These are phyloP conservation scores for Parazoanthus atlanticus DNA, from an alignment of 92 coral and sea anemone genomes.

Conservation along the genomic window DNA sequence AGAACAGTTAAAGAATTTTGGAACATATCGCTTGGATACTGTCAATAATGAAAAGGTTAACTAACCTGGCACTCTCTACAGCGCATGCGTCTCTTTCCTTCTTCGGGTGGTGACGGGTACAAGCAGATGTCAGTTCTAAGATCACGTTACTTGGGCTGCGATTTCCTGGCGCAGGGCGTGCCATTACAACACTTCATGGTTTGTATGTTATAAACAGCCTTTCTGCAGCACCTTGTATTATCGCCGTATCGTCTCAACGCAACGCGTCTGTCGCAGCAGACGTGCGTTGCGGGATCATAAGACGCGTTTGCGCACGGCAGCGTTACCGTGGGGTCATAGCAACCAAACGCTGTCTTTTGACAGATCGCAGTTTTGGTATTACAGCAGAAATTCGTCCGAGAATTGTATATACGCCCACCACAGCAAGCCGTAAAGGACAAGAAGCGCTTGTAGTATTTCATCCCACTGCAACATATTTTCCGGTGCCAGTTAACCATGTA, in stretches of 20 bases:
- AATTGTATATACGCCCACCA: background rate
- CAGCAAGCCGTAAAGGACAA: background rate
- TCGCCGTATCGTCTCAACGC: conserved; percentile 5
- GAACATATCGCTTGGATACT: background rate
- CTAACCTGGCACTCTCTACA: conserved; percentile 26
- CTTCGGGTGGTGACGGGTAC: conserved; percentile 26
- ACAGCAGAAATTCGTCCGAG: conserved; percentile 26
- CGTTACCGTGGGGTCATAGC: background rate
- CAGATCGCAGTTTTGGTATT: background rate
- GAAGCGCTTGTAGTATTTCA: background rate
- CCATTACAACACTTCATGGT: conserved; percentile 30
- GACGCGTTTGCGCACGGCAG: conserved; percentile 1
- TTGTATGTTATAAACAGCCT: conserved; percentile 4
- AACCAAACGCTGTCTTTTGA: background rate
- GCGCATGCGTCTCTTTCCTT: conserved; percentile 25
- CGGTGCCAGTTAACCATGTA: background rate
- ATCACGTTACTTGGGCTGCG: conserved; percentile 31
- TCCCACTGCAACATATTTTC: background rate
- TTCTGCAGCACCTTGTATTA: conserved; percentile 26
- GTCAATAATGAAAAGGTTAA: too few species aligned
- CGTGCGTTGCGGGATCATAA: conserved; percentile 37
- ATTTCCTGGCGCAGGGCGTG: conserved; percentile 25
- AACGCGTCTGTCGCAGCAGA: conserved; percentile 25
- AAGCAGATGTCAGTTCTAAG: conserved; percentile 28
- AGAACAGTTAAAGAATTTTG: background rate